Percentiles rank a stretch among this genome's conserved stretches.
phyloP scores from a whole-genome alignment of 2,888 invertebrate species.

The Polydrusus cervinus region DNA sequence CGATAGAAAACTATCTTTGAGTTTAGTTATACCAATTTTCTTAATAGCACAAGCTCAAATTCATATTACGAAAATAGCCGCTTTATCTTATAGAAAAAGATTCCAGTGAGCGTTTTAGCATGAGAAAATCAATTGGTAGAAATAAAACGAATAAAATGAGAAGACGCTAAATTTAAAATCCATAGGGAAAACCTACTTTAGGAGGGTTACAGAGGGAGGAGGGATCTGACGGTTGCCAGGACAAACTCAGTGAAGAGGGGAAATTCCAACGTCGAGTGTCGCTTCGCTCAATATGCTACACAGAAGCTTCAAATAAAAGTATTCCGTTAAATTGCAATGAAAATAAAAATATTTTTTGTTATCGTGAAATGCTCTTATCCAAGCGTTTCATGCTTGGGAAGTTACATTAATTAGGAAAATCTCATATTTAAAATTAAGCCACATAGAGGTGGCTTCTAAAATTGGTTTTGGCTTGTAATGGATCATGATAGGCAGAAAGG shows the following conservation, averaged over 20 bases:
- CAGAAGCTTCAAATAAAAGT: slow-evolving; percentile 38
- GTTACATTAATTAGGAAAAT: neutral
- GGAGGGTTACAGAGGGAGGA: slow-evolving; percentile 44
- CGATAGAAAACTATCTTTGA: neutral
- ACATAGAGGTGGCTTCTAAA: too few relatives aligned
- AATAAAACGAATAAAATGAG: slow-evolving; percentile 47
- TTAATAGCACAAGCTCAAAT: too few relatives aligned
- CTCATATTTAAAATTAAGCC: too few relatives aligned
- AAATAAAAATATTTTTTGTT: neutral
- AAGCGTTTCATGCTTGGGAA: neutral
- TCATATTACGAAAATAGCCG: neutral
- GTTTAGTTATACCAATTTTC: too few relatives aligned
- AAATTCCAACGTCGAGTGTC: slow-evolving; percentile 49
- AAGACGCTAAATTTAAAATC: slow-evolving; percentile 50
- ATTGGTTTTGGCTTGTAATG: too few relatives aligned
- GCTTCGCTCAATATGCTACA: slow-evolving; percentile 48
- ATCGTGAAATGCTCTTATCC: neutral
- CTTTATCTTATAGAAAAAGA: neutral
- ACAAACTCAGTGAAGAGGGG: slow-evolving; percentile 43
- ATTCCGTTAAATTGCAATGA: slow-evolving; percentile 8
- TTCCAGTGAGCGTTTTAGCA: slow-evolving; percentile 1
- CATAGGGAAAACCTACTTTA: slow-evolving; percentile 40
- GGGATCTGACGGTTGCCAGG: slow-evolving; percentile 51
- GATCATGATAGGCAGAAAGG: too few relatives aligned
- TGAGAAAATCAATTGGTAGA: slow-evolving; percentile 30